Evolutionary conservation across 1,140 invertebrate genomes (phyloP), one percentile per base, ranked within the genome.

Genomic region (Sinella curviseta): DNA sequence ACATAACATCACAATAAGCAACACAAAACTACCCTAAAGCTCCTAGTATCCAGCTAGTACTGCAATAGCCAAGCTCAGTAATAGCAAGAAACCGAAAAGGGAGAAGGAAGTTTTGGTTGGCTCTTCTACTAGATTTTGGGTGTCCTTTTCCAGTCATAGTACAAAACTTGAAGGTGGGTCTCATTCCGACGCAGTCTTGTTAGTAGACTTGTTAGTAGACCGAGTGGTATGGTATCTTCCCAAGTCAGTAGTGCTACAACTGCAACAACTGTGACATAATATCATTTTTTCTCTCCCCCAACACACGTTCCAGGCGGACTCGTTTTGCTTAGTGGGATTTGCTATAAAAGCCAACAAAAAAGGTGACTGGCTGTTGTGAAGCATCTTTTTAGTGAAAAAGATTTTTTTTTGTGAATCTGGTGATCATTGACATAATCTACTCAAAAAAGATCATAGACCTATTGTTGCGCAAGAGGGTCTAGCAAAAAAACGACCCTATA

Each of bases 151-250:
- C 57, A 60, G 57, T 26, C 24, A n/a, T 8, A 60, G 12, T 26
- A 60, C 57, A 60, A 60, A 60, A 60, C 57, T 16, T 60, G 57
- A 60, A 60, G 57, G 57, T 60, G 57, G 57, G 57, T 60, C 57
- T 60, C 57, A 60, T 60, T 60, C 57, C 57, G 57, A 60, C 57
- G 57, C 57, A 60, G 57, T 60, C 39, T 48, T 48, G 39, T 20
- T 12, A 48, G 8, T 48, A 48, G 24, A 60, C 57, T 60, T 60
- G 57, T 60, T 60, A 48, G 39, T 8, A 60, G 57, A 48, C 39
- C 39, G 39, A 20, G 39, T 48, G 39, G 39, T 48, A 20, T 48
- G 20, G 20, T 48, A 48, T 8, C 39, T 20, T 12, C 8, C 8
- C 39, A 20, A 12, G 8, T 48, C 39, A 48, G 39, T 48, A 48